Conservation (phyloP, 2,888 invertebrate species). For the Polyommatus iphigenia region DNA sequence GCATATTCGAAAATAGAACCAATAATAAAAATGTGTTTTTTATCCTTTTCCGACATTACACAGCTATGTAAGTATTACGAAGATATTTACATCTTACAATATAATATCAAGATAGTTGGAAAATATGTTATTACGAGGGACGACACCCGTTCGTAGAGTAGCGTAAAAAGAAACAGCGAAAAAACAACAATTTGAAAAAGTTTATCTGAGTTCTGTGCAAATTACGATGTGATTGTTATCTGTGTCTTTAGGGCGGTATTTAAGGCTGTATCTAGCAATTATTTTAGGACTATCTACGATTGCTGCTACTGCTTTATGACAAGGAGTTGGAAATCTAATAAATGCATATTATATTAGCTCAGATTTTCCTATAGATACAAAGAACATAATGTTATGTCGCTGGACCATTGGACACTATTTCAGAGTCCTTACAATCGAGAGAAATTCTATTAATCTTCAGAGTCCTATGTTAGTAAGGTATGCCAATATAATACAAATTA, state of each 20-base stretch:
- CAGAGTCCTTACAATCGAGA: background rate
- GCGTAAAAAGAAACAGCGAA: conserved; percentile 4
- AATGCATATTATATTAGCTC: too few species aligned
- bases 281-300: background rate
- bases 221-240: conserved; percentile 1
- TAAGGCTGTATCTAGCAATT: background rate
- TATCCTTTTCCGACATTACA: conserved; percentile 5
- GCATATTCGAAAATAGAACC: background rate
- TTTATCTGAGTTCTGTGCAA: conserved; percentile 5
- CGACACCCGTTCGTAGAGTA: background rate
- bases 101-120: conserved; percentile 2
- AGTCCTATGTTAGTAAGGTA: too few species aligned
- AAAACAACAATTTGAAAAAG: background rate
- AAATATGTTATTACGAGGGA: conserved; percentile 6
- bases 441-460: background rate
- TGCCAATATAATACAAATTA: too few species aligned
- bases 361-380: too few species aligned
- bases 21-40: conserved; percentile 11
- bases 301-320: background rate
- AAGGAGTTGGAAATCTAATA: background rate
- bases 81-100: conserved; percentile 1
- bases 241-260: background rate
- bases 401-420: background rate
- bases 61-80: conserved; percentile 4
- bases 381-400: too few species aligned